Percentiles rank a stretch among this genome's conserved stretches.
Conservation (phyloP, 2,113 vertebrate species). For the Prionailurus viverrinus region DNA sequence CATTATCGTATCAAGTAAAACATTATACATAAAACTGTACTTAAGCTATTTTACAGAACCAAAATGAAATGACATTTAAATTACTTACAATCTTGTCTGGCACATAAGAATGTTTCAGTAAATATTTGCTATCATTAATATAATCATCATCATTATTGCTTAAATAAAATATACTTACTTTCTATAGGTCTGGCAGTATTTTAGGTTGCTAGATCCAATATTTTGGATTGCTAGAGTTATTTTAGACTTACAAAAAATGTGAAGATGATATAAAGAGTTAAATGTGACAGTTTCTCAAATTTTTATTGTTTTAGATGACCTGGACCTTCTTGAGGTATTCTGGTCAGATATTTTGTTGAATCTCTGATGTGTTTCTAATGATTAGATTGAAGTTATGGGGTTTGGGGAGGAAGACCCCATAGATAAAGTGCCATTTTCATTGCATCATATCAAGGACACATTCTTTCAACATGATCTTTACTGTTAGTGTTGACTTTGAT, state of each 20-base stretch:
- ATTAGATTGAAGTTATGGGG: not conserved
- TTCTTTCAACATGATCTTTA: not conserved
- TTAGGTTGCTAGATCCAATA: not conserved
- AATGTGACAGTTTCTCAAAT: not conserved
- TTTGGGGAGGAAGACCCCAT: not conserved
- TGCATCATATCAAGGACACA: not conserved
- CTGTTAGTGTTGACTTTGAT: not conserved
- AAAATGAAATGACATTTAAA: not conserved
- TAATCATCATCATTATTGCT: not conserved
- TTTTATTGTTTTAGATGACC: not conserved
- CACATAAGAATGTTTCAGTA: not conserved
- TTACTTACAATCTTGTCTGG: not conserved
- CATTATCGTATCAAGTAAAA: not conserved
- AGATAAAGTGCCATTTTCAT: not conserved
- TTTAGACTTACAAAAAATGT: not conserved
- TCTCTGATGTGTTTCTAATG: not conserved
- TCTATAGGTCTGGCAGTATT: not conserved
- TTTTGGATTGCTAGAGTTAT: not conserved
- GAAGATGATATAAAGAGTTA: not conserved
- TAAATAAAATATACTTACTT: not conserved
- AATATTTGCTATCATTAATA: not conserved
- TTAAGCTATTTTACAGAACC: not conserved
- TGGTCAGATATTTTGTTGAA: not conserved
- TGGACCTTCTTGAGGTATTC: not conserved
- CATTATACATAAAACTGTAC: not conserved